Percentiles rank a stretch among this genome's conserved stretches.
Conservation (phyloP, 2,888 invertebrate species). For the Drosophila colorata region DNA sequence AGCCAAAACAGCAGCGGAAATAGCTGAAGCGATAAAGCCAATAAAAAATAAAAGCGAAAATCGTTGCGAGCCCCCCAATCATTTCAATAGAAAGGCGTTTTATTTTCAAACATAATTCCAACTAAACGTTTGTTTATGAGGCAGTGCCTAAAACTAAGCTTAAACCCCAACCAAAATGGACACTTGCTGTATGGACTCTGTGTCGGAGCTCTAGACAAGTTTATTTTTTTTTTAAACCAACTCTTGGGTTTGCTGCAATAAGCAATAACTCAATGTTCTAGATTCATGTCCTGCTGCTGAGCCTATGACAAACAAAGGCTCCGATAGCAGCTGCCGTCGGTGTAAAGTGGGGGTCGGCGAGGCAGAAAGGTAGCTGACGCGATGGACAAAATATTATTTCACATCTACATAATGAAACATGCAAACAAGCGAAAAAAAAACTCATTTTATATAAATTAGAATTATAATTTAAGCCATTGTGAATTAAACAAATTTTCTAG, state of each 20-base stretch:
- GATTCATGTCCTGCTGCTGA: slow-evolving; percentile 10
- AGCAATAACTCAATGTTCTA: slow-evolving; percentile 46
- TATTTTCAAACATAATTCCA: slow-evolving; percentile 70
- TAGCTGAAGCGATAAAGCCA: slow-evolving; percentile 74
- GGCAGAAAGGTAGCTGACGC: slow-evolving; percentile 25
- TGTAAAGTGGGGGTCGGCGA: background rate
- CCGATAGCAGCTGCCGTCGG: slow-evolving; percentile 14
- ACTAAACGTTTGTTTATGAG: slow-evolving; percentile 68
- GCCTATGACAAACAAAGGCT: slow-evolving; percentile 42
- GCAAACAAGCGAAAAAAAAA: slow-evolving; percentile 53
- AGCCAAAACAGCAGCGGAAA: slow-evolving; percentile 66
- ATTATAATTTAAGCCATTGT: too few species aligned
- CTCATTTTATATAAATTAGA: too few species aligned
- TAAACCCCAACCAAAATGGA: background rate
- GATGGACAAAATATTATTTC: slow-evolving; percentile 42
- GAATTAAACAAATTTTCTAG: too few species aligned
- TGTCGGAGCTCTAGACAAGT: slow-evolving; percentile 13
- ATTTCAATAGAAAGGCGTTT: slow-evolving; percentile 65
- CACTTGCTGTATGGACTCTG: slow-evolving; percentile 36
- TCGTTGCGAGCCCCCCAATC: slow-evolving; percentile 17
- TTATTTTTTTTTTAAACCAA: background rate
- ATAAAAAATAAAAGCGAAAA: slow-evolving; percentile 59
- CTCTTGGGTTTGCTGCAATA: slow-evolving; percentile 32
- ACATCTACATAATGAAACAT: slow-evolving; percentile 67
- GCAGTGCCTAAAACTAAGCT: background rate